Evolutionary conservation across 2,113 vertebrate species (phyloP), one percentile per base, ranked within the genome.

Genomic region (Perccottus glenii): DNA sequence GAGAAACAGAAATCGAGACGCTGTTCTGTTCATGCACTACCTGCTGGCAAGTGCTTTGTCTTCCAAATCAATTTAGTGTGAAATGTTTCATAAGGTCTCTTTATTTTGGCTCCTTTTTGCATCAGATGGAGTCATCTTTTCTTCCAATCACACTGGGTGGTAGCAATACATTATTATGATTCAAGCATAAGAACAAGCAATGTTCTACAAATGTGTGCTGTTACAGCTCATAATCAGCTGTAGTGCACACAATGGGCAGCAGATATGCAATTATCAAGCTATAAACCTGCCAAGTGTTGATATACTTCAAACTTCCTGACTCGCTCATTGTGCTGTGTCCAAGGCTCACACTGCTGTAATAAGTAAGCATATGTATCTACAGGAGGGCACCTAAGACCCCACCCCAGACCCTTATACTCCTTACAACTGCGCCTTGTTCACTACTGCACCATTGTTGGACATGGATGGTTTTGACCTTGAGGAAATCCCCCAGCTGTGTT

Each of bases 261-360:
- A 72, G 72, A 73, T 81, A 65, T n/a, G 11, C 3, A 12, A 44
- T 7, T 48, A 83, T 81, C 77, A 62, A 65, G 69, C 73, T 69
- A 81, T 87, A 79, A 91, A 88, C 72, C 82, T 86, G 86, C 81
- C 86, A 89, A 52, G 51, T 12, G 32, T 44, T 87, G 78, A 84
- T 81, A 53, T 64, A 83, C 44, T 64, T 56, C 57, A 64, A 72
- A 76, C 84, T 88, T 90, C 86, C 90, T 76, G 67, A 48, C 75
- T 60, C 38, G 62, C 33, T 76, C 53, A 86, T 84, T 85, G 86
- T 85, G 73, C 61, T 58, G 59, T 4, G 69, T 70, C 75, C 61
- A 80, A 69, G 65, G 67, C 65, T 73, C 73, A 63, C 59, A 64
- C 63, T 73, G 11, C 69, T 6, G 80, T 80, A 84, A 80, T 82